Conservation (phyloP, 2,113 vertebrate genomes). For the Erythrocercus mccallii region DNA sequence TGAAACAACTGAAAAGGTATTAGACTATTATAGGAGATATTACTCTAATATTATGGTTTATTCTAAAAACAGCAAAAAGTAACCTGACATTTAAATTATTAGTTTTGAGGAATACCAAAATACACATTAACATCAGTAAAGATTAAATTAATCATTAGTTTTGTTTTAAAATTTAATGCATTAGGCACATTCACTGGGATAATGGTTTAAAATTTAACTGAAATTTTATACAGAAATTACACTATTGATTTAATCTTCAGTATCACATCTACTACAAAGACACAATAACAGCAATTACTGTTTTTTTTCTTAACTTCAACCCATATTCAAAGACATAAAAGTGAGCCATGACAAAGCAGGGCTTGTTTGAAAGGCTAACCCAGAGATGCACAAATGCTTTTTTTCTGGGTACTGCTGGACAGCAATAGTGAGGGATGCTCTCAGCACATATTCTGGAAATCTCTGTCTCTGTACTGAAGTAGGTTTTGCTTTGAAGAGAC, state of each 20-base stretch:
- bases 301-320: not conserved
- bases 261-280: slow-evolving; percentile 38
- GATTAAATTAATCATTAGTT: slow-evolving; percentile 17
- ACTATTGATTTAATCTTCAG: slow-evolving; percentile 48
- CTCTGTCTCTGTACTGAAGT: not conserved
- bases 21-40: not conserved
- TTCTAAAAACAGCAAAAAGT: not conserved
- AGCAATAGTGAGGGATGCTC: not conserved
- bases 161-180: not conserved
- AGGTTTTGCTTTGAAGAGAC: not conserved
- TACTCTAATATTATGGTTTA: not conserved
- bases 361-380: not conserved
- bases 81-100: not conserved
- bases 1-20: slow-evolving; percentile 35
- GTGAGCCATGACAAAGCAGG: not conserved
- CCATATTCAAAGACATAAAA: slow-evolving; percentile 16
- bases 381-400: not conserved
- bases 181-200: not conserved
- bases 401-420: not conserved
- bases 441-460: not conserved
- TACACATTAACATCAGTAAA: not conserved
- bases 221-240: slow-evolving; percentile 19
- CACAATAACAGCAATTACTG: not conserved
- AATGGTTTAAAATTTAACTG: not conserved
- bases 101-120: not conserved